Conservation (phyloP, 2,797 vertebrate species). For the Oreochromis mossambicus region DNA sequence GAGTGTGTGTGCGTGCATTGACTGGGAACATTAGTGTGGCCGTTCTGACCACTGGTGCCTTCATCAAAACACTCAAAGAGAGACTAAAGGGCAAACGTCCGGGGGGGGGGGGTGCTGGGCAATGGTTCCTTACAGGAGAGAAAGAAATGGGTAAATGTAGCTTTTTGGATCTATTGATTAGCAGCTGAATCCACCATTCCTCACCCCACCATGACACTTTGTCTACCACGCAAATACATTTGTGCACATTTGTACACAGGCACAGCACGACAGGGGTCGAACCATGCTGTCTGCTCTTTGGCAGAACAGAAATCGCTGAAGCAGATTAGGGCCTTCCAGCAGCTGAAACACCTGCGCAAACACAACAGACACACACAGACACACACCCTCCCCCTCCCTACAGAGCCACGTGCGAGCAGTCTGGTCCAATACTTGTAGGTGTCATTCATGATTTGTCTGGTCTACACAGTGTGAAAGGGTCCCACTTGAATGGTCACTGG, state of each 20-base stretch:
- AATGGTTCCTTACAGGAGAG: background rate
- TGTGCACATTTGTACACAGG: background rate
- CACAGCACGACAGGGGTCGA: constrained; percentile 16
- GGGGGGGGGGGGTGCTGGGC: background rate
- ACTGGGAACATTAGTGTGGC: background rate
- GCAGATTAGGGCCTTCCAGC: constrained; percentile 41
- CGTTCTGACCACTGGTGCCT: background rate
- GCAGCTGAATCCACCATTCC: background rate
- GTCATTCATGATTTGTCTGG: constrained; percentile 25
- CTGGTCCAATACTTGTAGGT: background rate
- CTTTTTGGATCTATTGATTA: constrained; percentile 54
- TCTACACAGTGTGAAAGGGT: background rate
- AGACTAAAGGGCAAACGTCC: background rate
- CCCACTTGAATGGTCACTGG: rapidly evolving
- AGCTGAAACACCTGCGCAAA: background rate
- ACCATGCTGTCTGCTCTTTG: constrained; percentile 37
- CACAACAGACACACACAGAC: background rate
- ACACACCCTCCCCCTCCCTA: rapidly evolving
- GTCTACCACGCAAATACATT: background rate
- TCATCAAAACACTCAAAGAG: background rate
- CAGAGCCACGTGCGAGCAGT: background rate
- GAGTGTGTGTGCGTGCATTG: background rate
- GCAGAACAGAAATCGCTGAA: constrained; percentile 25
- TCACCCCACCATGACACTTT: background rate
- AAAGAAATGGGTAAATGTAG: background rate